These are phyloP conservation scores for Heliconius aoede DNA, from an alignment of 2,888 invertebrate genomes.

Conservation along the genomic window DNA sequence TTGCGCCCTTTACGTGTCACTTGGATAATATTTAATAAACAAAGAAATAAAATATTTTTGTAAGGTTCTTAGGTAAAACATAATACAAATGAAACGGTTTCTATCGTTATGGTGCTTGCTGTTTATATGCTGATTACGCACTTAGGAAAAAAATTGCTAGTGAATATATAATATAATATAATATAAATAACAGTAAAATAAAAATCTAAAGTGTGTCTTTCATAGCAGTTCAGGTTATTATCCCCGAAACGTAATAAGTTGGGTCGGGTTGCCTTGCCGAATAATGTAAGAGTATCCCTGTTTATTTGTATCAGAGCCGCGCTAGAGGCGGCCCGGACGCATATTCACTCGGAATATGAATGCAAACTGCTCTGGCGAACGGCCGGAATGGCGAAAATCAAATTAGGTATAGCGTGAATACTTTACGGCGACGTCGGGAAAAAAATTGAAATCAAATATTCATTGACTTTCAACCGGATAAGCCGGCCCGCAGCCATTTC, in stretches of 20 bases:
- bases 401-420: slow-evolving; percentile 84
- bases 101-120: background rate
- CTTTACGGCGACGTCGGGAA: slow-evolving; percentile 82
- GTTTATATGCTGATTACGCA: background rate
- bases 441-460: slow-evolving; percentile 85
- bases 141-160: background rate
- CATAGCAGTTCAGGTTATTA: slow-evolving; percentile 66
- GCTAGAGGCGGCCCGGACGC: slow-evolving; percentile 80
- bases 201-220: slow-evolving; percentile 42
- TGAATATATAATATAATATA: slow-evolving; percentile 8
- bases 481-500: slow-evolving; percentile 82
- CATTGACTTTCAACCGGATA: slow-evolving; percentile 84
- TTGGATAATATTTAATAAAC: slow-evolving; percentile 69
- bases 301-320: slow-evolving; percentile 83
- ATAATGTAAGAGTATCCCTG: slow-evolving; percentile 83
- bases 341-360: slow-evolving; percentile 83
- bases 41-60: slow-evolving; percentile 57
- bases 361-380: slow-evolving; percentile 82
- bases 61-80: background rate
- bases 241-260: slow-evolving; percentile 79
- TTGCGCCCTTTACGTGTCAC: slow-evolving; percentile 69
- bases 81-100: background rate
- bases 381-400: slow-evolving; percentile 82
- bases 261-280: slow-evolving; percentile 78
- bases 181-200: slow-evolving; percentile 27